These are phyloP conservation scores for Atherinosoma microstoma DNA, from an alignment of 2,797 vertebrate genomes.

Conservation along the genomic window DNA sequence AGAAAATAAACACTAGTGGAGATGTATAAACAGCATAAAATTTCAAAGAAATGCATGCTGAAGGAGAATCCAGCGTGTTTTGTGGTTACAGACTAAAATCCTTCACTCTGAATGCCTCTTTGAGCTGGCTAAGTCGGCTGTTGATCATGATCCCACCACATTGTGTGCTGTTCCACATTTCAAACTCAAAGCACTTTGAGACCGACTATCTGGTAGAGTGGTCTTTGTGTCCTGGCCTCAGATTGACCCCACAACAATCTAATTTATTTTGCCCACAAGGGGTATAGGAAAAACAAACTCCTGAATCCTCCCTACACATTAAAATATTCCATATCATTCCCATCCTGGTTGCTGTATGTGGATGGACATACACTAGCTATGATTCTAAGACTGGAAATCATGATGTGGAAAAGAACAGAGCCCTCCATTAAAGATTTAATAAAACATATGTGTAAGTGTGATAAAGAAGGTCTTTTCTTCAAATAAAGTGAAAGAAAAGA, in stretches of 20 bases:
- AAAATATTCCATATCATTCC: conserved; percentile 38
- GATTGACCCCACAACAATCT: conserved; percentile 43
- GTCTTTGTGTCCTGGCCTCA: conserved; percentile 42
- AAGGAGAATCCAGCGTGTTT: conserved; percentile 33
- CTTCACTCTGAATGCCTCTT: conserved; percentile 44
- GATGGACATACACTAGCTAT: conserved; percentile 27
- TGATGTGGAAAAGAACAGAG: conserved; percentile 19
- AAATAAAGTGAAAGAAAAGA: too few relatives aligned
- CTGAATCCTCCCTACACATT: conserved; percentile 42
- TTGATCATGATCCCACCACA: conserved; percentile 72
- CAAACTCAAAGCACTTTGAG: conserved; percentile 47
- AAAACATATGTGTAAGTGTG: conserved; percentile 1
- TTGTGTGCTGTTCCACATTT: conserved; percentile 43
- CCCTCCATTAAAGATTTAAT: conserved; percentile 33
- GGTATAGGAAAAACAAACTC: conserved; percentile 51
- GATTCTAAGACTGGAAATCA: conserved; percentile 32
- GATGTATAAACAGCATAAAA: conserved; percentile 52
- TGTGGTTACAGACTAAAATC: conserved; percentile 47
- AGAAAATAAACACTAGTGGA: conserved; percentile 65
- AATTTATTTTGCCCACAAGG: conserved; percentile 38
- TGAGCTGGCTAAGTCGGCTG: conserved; percentile 62
- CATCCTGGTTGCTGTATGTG: conserved; percentile 25
- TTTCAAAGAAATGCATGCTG: conserved; percentile 41
- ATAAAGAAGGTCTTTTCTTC: too few relatives aligned
- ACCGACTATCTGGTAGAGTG: conserved; percentile 34